These are phyloP conservation scores for Drosophila grimshawi DNA, from an alignment of 1,140 invertebrate species.

Conservation along the genomic window DNA sequence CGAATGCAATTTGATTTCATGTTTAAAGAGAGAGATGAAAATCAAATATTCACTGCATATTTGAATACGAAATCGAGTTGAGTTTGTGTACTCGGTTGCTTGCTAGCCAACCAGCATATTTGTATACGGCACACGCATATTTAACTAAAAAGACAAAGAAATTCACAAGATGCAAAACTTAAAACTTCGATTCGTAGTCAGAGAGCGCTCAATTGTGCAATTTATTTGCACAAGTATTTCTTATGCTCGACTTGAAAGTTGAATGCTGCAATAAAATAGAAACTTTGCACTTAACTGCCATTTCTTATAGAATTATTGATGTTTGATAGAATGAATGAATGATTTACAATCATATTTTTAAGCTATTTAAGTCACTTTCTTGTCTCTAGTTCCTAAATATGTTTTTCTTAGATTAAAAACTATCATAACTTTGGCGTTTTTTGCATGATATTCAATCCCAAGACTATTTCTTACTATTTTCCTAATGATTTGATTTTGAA, in stretches of 20 bases:
- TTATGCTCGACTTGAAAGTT: not conserved
- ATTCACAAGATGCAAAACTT: conserved; percentile 14
- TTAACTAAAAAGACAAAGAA: conserved; percentile 56
- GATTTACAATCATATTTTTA: no score
- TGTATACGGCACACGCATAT: conserved; percentile 57
- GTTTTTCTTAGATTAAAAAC: no score
- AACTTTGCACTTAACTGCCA: no score
- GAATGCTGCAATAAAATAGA: no score
- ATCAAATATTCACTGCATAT: conserved; percentile 73
- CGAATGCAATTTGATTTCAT: not conserved
- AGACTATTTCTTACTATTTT: no score
- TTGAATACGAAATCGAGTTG: conserved; percentile 17
- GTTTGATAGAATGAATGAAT: no score
- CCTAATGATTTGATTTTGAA: no score
- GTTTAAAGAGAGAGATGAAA: conserved; percentile 20
- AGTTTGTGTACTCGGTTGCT: conserved; percentile 20
- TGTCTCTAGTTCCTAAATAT: no score
- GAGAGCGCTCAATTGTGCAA: conserved; percentile 30
- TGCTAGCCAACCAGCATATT: conserved; percentile 45
- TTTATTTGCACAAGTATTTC: conserved; percentile 24
- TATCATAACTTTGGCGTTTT: no score
- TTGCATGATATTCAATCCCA: no score
- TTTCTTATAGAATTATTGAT: no score
- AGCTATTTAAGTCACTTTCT: no score
- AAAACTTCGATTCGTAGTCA: conserved; percentile 23